Percentiles rank a stretch among this genome's conserved stretches.
phyloP scores from a whole-genome alignment of 2,888 invertebrate genomes.

The Drosophila paracracens region DNA sequence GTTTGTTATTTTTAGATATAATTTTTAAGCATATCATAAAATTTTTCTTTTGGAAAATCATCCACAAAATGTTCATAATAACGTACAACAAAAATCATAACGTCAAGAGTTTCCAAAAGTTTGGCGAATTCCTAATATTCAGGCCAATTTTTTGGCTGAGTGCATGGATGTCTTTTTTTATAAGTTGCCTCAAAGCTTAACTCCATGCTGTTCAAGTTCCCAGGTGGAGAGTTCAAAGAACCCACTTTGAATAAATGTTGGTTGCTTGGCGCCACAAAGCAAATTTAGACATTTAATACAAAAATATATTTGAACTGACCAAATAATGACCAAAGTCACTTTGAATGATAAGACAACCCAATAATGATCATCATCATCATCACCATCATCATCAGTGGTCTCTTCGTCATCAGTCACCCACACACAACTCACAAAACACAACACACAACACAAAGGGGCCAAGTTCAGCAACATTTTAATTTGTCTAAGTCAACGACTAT shows the following conservation, averaged over 20 bases:
- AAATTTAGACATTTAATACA: constrained; percentile 48
- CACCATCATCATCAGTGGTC: neutral
- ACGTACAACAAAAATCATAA: neutral
- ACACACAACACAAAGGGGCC: constrained; percentile 56
- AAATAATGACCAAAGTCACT: constrained; percentile 64
- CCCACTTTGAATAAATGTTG: neutral
- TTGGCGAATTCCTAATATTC: neutral
- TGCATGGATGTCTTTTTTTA: neutral
- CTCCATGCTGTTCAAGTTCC: constrained; percentile 29
- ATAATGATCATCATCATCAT: constrained; percentile 10
- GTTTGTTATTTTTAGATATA: neutral
- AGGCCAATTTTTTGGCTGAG: neutral
- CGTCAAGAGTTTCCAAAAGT: neutral
- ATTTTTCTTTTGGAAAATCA: too few relatives aligned
- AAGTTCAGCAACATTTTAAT: constrained; percentile 76
- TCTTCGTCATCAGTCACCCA: constrained; percentile 12
- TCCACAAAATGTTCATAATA: too few relatives aligned
- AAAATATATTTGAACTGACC: constrained; percentile 61
- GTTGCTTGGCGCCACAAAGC: constrained; percentile 60
- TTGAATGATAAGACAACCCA: constrained; percentile 48
- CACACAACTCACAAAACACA: constrained; percentile 33
- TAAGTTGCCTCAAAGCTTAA: neutral
- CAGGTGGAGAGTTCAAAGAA: constrained; percentile 50
- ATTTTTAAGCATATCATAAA: neutral
- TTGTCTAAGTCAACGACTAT: constrained; percentile 40